Conservation (phyloP, 2,113 vertebrate genomes). For the Tragelaphus scriptus region DNA sequence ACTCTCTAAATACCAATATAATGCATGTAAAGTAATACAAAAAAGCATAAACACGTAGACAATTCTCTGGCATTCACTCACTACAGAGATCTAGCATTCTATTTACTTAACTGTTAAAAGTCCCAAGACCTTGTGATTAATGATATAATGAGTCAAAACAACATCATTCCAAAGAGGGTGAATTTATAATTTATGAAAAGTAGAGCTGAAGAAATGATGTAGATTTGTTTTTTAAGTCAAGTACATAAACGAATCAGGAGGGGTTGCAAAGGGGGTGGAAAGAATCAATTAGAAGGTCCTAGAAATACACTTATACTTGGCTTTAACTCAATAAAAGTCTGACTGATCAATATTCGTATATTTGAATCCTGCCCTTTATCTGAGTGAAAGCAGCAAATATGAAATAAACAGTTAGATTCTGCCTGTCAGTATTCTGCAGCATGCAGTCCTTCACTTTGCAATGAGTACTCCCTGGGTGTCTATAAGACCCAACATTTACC, state of each 20-base stretch:
- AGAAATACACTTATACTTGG: constrained; percentile 58
- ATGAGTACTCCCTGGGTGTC: background rate
- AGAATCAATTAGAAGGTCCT: constrained; percentile 63
- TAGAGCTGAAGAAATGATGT: constrained; percentile 36
- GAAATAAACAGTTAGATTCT: constrained; percentile 47
- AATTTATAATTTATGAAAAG: constrained; percentile 63
- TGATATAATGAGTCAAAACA: constrained; percentile 59
- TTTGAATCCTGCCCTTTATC: constrained; percentile 65
- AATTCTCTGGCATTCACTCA: background rate
- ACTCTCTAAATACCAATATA: background rate
- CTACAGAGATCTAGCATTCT: background rate
- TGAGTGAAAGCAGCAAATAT: constrained; percentile 61
- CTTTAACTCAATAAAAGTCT: constrained; percentile 62
- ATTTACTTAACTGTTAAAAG: constrained; percentile 49
- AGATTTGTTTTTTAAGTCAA: constrained; percentile 70
- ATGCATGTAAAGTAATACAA: background rate
- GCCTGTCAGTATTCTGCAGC: background rate
- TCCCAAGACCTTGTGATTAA: constrained; percentile 53
- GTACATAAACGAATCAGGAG: constrained; percentile 63
- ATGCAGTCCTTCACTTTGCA: background rate
- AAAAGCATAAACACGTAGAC: background rate
- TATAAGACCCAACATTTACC: background rate
- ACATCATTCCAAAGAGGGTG: constrained; percentile 42
- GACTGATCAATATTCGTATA: constrained; percentile 75
- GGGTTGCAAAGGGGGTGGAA: constrained; percentile 33